These are phyloP conservation scores for Heliopora coerulea DNA, from an alignment of 92 coral and sea anemone species.

Conservation along the genomic window DNA sequence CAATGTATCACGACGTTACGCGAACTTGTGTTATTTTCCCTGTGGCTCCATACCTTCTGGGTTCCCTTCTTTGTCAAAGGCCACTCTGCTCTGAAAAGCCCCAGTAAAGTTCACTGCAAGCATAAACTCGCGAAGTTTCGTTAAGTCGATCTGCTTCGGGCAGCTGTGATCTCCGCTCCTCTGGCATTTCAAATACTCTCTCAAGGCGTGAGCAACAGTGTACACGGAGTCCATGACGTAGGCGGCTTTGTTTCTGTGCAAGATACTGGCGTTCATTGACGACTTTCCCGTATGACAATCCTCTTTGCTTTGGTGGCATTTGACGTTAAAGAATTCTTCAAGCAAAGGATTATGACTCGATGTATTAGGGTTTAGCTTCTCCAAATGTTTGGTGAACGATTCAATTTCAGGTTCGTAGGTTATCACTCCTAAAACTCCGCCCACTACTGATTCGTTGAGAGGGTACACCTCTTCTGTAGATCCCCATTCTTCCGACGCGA, in stretches of 20 bases:
- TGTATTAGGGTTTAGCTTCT: slow-evolving; percentile 57
- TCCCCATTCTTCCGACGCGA: slow-evolving; percentile 97
- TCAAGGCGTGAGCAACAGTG: slow-evolving; percentile 71
- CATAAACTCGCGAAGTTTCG: slow-evolving; percentile 59
- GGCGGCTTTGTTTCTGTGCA: slow-evolving; percentile 79
- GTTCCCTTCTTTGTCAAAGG: slow-evolving; percentile 81
- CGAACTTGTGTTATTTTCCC: not conserved
- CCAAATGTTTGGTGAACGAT: slow-evolving; percentile 67
- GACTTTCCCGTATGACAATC: not conserved
- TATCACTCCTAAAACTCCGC: slow-evolving; percentile 84
- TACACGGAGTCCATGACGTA: slow-evolving; percentile 96
- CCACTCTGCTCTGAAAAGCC: slow-evolving; percentile 63
- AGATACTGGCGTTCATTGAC: slow-evolving; percentile 54
- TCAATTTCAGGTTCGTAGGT: slow-evolving; percentile 70
- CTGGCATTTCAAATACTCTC: slow-evolving; percentile 61
- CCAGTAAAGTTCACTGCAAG: slow-evolving; percentile 62
- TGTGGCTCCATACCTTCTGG: slow-evolving; percentile 66
- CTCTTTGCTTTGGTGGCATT: slow-evolving; percentile 20
- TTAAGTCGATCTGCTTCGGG: slow-evolving; percentile 45
- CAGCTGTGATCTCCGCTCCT: slow-evolving; percentile 41
- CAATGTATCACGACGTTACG: no score
- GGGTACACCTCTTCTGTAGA: slow-evolving; percentile 60
- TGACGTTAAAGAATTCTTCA: slow-evolving; percentile 56
- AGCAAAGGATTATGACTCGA: slow-evolving; percentile 82
- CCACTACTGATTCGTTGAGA: slow-evolving; percentile 60